A percentile compares a stretch with the other conserved stretches of the same genome.
phyloP scores from a whole-genome alignment of 2,113 vertebrate genomes.

The Apistogramma diplotaenia region DNA sequence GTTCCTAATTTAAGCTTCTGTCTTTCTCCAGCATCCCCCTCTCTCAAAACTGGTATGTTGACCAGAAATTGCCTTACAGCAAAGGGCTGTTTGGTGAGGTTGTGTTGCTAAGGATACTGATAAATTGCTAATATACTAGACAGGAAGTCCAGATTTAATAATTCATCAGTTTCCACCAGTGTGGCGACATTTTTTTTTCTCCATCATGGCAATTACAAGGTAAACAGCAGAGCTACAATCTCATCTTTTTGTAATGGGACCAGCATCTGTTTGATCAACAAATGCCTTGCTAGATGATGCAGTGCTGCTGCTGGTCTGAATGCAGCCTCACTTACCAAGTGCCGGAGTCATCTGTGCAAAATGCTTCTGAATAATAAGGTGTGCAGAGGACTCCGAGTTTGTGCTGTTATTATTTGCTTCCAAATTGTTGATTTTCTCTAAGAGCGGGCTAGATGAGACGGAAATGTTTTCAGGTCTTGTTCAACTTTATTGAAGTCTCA shows the following conservation, averaged over 20 bases:
- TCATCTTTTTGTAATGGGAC: neutral
- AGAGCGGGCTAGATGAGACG: neutral
- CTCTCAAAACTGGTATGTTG: neutral
- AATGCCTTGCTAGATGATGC: neutral
- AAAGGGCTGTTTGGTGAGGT: neutral
- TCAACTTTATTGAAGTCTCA: neutral
- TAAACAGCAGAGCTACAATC: neutral
- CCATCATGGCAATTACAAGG: neutral
- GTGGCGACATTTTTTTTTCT: neutral
- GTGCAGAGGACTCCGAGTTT: neutral
- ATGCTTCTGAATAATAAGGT: conserved; percentile 8
- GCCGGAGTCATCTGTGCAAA: neutral
- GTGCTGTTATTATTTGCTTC: neutral
- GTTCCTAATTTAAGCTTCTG: neutral
- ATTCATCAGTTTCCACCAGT: neutral
- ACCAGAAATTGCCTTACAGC: neutral
- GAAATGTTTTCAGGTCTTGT: neutral
- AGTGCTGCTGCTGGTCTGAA: neutral
- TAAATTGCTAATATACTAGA: neutral
- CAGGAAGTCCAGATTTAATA: neutral
- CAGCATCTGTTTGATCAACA: neutral
- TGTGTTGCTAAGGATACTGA: neutral
- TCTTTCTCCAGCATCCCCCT: neutral
- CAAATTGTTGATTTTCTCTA: neutral
- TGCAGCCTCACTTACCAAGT: neutral